Evolutionary conservation across 2,113 vertebrate species (phyloP).

Genomic region (Fregetta grallaria): DNA sequence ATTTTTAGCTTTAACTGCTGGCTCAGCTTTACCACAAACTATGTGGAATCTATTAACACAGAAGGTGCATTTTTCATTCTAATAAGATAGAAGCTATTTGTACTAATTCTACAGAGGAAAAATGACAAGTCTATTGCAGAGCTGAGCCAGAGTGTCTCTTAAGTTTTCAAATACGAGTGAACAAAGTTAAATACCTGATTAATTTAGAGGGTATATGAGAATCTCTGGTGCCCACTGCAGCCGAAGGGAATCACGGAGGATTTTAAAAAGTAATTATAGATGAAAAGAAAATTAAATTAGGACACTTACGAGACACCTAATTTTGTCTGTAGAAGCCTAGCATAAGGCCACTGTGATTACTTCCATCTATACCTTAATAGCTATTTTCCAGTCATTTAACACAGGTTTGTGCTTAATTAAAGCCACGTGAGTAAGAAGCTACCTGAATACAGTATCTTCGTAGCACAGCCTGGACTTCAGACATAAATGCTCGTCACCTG

Average conservation of each 20-base stretch:
- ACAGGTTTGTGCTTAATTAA: conserved; percentile 14
- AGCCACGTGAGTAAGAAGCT: not conserved
- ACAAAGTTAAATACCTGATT: conserved; percentile 7
- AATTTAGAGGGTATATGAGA: not conserved
- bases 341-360: conserved; percentile 27
- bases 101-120: not conserved
- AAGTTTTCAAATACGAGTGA: not conserved
- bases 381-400: conserved; percentile 8
- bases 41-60: not conserved
- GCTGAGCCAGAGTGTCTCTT: not conserved
- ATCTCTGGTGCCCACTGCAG: conserved; percentile 1
- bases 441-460: not conserved
- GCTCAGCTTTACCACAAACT: conserved; percentile 42
- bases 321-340: not conserved
- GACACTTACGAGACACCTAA: not conserved
- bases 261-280: not conserved
- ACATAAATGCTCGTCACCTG: conserved; percentile 19
- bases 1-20: conserved; percentile 43
- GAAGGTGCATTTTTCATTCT: conserved; percentile 22
- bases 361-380: not conserved
- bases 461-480: not conserved
- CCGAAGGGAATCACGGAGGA: conserved; percentile 8
- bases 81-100: not conserved
- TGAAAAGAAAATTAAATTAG: conserved; percentile 23
- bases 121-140: not conserved